Evolutionary conservation across 2,888 invertebrate species (phyloP).

Genomic region (Exocentrus adspersus): DNA sequence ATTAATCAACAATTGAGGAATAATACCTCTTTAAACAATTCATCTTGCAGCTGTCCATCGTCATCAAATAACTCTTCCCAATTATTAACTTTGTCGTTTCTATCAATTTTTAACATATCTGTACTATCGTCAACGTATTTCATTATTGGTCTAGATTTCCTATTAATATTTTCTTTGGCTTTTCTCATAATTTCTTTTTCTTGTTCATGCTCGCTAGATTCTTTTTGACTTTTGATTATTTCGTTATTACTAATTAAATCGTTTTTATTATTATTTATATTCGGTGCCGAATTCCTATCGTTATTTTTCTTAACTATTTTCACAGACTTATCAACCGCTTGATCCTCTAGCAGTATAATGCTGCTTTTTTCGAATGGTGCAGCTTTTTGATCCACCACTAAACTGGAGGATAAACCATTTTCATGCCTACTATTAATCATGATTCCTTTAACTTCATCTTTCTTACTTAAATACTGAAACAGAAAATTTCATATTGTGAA

Average conservation of each 20-base stretch:
- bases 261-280: constrained; percentile 5
- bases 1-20: no score
- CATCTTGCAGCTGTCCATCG: constrained; percentile 55
- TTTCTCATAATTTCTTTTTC: constrained; percentile 61
- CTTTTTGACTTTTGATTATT: constrained; percentile 30
- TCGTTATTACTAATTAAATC: constrained; percentile 33
- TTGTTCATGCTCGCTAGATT: constrained; percentile 51
- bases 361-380: not conserved
- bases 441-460: not conserved
- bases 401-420: not conserved
- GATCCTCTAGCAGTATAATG: not conserved
- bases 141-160: constrained; percentile 58
- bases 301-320: constrained; percentile 30
- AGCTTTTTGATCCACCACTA: not conserved
- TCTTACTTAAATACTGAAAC: constrained; percentile 12
- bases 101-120: constrained; percentile 51
- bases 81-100: constrained; percentile 54
- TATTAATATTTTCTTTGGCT: constrained; percentile 58
- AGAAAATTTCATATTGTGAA: not conserved
- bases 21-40: constrained; percentile 52
- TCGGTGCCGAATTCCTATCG: constrained; percentile 15
- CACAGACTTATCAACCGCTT: not conserved
- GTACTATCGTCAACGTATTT: constrained; percentile 56
- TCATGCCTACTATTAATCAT: not conserved
- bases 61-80: constrained; percentile 62